These are phyloP conservation scores for Leptarthrus brevirostris DNA, from an alignment of 2,888 invertebrate species.

Conservation along the genomic window DNA sequence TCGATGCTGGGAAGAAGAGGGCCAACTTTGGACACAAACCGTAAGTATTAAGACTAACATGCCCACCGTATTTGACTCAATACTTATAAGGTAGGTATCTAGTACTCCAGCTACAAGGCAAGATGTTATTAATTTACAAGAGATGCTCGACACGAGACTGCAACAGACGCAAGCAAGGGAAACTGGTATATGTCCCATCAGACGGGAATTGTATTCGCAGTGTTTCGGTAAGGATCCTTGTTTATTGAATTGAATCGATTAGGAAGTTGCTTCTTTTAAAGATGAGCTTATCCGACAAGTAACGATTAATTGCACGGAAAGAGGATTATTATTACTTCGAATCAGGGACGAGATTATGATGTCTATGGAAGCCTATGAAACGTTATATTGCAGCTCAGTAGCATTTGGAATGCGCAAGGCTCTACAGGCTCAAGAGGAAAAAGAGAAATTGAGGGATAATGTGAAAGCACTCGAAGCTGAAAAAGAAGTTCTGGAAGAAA, in stretches of 20 bases:
- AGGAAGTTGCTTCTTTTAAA: too few relatives aligned
- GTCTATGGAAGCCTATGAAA: constrained; percentile 97
- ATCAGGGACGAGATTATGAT: constrained; percentile 96
- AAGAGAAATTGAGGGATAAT: constrained; percentile 81
- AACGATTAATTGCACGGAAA: constrained; percentile 96
- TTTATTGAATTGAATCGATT: background rate
- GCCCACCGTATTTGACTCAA: background rate
- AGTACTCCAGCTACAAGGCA: constrained; percentile 95
- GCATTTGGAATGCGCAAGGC: constrained; percentile 98
- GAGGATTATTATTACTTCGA: constrained; percentile 90
- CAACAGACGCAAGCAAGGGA: constrained; percentile 94
- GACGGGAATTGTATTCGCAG: constrained; percentile 93
- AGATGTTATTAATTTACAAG: constrained; percentile 96
- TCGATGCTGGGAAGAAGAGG: constrained; percentile 94
- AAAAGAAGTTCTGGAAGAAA: constrained; percentile 65
- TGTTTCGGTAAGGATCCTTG: constrained; percentile 76
- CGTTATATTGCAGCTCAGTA: constrained; percentile 95
- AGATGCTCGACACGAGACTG: constrained; percentile 90
- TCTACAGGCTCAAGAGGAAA: constrained; percentile 80
- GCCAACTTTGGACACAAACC: constrained; percentile 90
- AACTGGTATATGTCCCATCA: constrained; percentile 95
- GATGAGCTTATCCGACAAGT: constrained; percentile 94
- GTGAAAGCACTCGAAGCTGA: constrained; percentile 76
- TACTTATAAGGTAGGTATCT: constrained; percentile 75
- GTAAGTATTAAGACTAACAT: constrained; percentile 63